These are phyloP conservation scores for Chrysochloris asiatica DNA, from an alignment of 2,113 vertebrate genomes.

Conservation along the genomic window DNA sequence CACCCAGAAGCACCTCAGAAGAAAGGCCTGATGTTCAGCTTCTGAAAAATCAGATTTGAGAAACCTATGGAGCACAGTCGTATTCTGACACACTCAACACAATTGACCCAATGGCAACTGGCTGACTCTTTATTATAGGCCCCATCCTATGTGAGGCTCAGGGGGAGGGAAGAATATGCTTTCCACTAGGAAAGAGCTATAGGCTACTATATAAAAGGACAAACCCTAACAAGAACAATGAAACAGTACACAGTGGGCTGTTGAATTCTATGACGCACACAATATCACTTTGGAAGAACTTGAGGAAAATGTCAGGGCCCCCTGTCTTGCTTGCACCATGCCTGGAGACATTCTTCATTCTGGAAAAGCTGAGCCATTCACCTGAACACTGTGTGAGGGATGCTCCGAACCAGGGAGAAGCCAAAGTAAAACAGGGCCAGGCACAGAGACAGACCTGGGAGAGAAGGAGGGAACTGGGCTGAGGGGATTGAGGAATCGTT, in stretches of 20 bases:
- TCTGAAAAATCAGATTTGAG: neutral
- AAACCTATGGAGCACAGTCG: neutral
- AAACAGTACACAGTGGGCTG: accelerated
- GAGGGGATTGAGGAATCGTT: neutral
- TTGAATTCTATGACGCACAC: accelerated
- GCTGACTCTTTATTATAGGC: neutral
- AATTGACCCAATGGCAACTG: neutral
- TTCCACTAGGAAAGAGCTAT: accelerated
- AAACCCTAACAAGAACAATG: accelerated
- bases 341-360: neutral
- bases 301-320: too few species aligned
- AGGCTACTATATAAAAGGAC: neutral
- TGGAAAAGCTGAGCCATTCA: neutral
- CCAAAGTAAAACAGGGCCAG: accelerated
- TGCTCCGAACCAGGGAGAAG: too few species aligned
- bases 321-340: too few species aligned
- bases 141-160: neutral
- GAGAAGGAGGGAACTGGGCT: neutral
- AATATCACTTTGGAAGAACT: neutral
- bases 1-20: neutral
- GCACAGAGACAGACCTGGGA: neutral
- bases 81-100: neutral
- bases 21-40: neutral
- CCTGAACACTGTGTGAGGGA: neutral
- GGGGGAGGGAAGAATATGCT: neutral